Evolutionary conservation across 2,113 vertebrate genomes (phyloP).

Genomic region (Coryphaenoides rupestris): DNA sequence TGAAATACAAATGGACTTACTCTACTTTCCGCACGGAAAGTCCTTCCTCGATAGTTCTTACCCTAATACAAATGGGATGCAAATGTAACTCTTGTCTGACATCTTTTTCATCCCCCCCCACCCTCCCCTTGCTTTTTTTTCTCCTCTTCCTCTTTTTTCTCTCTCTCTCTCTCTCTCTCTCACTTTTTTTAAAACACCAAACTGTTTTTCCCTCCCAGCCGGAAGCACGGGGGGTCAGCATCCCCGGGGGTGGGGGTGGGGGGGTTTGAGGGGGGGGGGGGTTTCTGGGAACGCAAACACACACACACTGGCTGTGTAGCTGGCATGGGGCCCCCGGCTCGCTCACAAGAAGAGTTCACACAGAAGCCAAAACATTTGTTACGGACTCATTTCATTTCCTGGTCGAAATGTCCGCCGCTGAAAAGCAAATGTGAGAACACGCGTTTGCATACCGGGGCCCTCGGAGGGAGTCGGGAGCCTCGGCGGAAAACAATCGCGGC

Average conservation of each 20-base stretch:
- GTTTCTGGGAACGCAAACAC: conserved; percentile 63
- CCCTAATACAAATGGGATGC: conserved; percentile 52
- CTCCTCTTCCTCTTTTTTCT: conserved; percentile 13
- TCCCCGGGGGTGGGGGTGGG: no score
- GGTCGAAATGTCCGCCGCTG: conserved; percentile 50
- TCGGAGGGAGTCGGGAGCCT: conserved; percentile 54
- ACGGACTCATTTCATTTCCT: conserved; percentile 68
- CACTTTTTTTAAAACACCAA: conserved; percentile 38
- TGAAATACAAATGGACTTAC: conserved; percentile 64
- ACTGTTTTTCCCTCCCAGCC: conserved; percentile 35
- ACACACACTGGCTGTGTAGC: conserved; percentile 50
- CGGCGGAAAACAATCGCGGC: background rate
- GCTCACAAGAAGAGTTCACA: conserved; percentile 60
- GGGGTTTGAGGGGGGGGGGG: no score
- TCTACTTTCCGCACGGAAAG: conserved; percentile 50
- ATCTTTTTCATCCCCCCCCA: conserved; percentile 25
- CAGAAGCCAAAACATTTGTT: conserved; percentile 73
- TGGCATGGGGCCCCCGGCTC: conserved; percentile 56
- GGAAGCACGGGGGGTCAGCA: conserved; percentile 45
- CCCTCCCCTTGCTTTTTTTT: background rate
- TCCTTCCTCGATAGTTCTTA: conserved; percentile 56
- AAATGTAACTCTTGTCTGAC: conserved; percentile 37
- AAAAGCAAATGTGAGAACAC: conserved; percentile 61
- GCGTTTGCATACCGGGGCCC: conserved; percentile 46
- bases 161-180: conserved; percentile 11